phyloP scores from a whole-genome alignment of 2,113 vertebrate genomes.

The Bos taurus region ARS-UCD2.0 NC_037348.1:18731001-18731500 shows the following conservation, averaged over 20 bases:
- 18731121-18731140: neutral
- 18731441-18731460: accelerated
- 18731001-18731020: neutral
- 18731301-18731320: neutral
- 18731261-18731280: neutral
- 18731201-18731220: neutral
- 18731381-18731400: too few species aligned
- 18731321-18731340: neutral
- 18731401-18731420: neutral
- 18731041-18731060: neutral
- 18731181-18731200: neutral
- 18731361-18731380: neutral
- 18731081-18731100: neutral
- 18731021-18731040: neutral
- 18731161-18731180: neutral
- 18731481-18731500: neutral
- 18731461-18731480: neutral
- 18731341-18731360: neutral
- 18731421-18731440: neutral
- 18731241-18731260: neutral
- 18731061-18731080: neutral
- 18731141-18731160: neutral
- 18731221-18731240: neutral
- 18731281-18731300: neutral
- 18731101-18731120: neutral